Percentiles rank a stretch among this genome's conserved stretches.
These are phyloP conservation scores for Iguana delicatissima DNA, from an alignment of 2,797 vertebrate genomes.

Conservation along the genomic window DNA sequence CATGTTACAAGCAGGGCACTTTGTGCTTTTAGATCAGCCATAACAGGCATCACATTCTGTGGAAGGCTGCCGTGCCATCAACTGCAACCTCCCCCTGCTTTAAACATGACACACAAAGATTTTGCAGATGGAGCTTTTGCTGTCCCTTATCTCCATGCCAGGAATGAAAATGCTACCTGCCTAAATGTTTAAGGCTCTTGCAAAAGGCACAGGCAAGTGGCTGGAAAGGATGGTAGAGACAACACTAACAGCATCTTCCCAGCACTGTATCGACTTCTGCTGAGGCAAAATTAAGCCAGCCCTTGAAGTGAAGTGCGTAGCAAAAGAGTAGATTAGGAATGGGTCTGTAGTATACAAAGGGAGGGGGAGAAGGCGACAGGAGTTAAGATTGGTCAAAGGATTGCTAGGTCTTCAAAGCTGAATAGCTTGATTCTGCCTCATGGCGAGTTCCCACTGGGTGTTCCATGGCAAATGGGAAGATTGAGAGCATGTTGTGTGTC, in stretches of 20 bases:
- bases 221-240: neutral
- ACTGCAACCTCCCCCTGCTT: no score
- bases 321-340: neutral
- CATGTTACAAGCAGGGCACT: neutral
- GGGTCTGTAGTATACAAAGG: neutral
- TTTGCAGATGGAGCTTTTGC: slow-evolving; percentile 1
- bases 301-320: neutral
- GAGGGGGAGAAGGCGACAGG: neutral
- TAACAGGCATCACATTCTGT: neutral
- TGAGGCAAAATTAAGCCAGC: neutral
- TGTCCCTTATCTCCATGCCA: neutral
- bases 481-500: no score
- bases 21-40: neutral
- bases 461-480: slow-evolving; percentile 1
- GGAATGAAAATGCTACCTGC: neutral
- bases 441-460: neutral
- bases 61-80: neutral
- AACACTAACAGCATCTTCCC: neutral
- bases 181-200: neutral
- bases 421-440: neutral
- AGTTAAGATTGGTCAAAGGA: neutral
- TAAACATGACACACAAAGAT: neutral
- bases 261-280: neutral
- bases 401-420: neutral
- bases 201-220: neutral